Evolutionary conservation across 2,888 invertebrate species (phyloP).

Genomic region (Drosophila robusta): DNA sequence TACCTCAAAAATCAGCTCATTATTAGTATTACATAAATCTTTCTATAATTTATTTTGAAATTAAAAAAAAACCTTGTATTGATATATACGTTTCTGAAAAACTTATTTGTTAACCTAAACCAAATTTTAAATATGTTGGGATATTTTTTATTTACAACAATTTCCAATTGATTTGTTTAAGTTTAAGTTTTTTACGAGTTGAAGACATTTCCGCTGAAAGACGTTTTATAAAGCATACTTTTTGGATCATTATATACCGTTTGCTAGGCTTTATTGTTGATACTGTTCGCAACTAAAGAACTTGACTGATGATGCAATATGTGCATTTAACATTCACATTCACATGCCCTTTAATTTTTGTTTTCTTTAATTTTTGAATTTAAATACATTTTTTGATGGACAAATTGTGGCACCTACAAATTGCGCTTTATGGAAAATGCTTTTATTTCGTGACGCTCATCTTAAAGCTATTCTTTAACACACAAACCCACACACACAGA

Average conservation of each 20-base stretch:
- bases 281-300: background rate
- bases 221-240: slow-evolving; percentile 1
- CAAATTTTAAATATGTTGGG: background rate
- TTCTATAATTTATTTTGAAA: slow-evolving; percentile 1
- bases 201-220: background rate
- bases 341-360: slow-evolving; percentile 13
- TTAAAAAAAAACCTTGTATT: background rate
- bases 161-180: background rate
- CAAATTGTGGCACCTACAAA: slow-evolving; percentile 19
- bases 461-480: slow-evolving; percentile 51
- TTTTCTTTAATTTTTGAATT: slow-evolving; percentile 1
- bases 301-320: slow-evolving; percentile 8
- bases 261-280: background rate
- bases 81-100: background rate
- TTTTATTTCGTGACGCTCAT: slow-evolving; percentile 37
- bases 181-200: slow-evolving; percentile 1
- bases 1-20: slow-evolving; percentile 11
- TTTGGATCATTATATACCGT: background rate
- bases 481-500: slow-evolving; percentile 35
- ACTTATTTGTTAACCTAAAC: background rate
- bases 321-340: slow-evolving; percentile 19
- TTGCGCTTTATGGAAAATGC: slow-evolving; percentile 28
- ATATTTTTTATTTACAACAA: background rate
- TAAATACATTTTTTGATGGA: slow-evolving; percentile 2
- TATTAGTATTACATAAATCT: slow-evolving; percentile 8